Evolutionary conservation across 1,140 invertebrate species (phyloP).

Genomic region (Polypedilum pembai): DNA sequence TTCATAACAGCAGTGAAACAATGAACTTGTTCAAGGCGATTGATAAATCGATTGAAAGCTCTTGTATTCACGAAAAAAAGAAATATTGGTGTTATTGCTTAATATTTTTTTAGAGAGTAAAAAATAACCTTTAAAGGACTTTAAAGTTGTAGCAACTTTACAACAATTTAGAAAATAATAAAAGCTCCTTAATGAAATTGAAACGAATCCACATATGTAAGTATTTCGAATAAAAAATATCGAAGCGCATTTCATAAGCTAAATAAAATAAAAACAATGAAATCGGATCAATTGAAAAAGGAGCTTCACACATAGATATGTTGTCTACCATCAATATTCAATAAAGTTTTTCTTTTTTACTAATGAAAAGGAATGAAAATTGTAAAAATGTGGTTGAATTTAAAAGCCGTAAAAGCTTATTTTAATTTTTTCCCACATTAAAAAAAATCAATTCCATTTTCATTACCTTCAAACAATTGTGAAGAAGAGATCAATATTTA

Average conservation of each 20-base stretch:
- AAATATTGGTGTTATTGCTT: too few relatives aligned
- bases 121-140: background rate
- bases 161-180: background rate
- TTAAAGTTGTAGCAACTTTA: background rate
- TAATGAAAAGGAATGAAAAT: too few relatives aligned
- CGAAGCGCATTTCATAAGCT: background rate
- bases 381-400: background rate
- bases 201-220: background rate
- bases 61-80: too few relatives aligned
- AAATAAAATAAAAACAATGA: background rate
- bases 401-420: slow-evolving; percentile 1
- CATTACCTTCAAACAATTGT: background rate
- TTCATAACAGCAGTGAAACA: background rate
- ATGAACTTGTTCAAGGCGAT: background rate
- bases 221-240: background rate
- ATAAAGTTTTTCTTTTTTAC: too few relatives aligned
- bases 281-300: too few relatives aligned
- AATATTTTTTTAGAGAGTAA: background rate
- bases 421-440: background rate
- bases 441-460: background rate
- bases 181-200: background rate
- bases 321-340: too few relatives aligned
- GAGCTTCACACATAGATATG: too few relatives aligned
- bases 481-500: background rate
- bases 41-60: too few relatives aligned